These are phyloP conservation scores for Paratrypauchen microcephalus DNA, from an alignment of 2,797 vertebrate species.

Conservation along the genomic window DNA sequence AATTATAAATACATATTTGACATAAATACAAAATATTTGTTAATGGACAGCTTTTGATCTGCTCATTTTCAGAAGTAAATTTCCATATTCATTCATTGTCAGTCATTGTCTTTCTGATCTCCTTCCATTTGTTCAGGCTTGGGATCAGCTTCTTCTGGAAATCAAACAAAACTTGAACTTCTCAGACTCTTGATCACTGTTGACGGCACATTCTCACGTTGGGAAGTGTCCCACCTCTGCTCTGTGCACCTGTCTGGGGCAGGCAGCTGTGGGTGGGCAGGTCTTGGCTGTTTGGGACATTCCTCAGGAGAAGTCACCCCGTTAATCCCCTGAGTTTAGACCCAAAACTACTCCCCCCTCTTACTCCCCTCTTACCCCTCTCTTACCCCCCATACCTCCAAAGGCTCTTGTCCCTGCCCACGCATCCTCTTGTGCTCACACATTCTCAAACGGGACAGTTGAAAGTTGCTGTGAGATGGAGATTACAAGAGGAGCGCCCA, in stretches of 20 bases:
- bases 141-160: background rate
- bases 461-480: too few relatives aligned
- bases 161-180: background rate
- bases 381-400: conserved; percentile 35
- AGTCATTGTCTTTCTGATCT: background rate
- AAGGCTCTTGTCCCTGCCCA: conserved; percentile 35
- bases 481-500: conserved; percentile 9
- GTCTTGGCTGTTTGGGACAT: conserved; percentile 76
- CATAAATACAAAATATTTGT: too few relatives aligned
- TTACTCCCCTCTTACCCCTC: conserved; percentile 9
- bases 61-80: background rate
- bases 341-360: conserved; percentile 41
- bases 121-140: background rate
- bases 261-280: conserved; percentile 78
- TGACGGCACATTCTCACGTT: background rate
- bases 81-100: background rate
- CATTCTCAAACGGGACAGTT: conserved; percentile 58
- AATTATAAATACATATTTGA: too few relatives aligned
- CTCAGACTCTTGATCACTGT: background rate
- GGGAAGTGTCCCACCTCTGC: conserved; percentile 25
- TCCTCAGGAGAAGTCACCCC: conserved; percentile 80
- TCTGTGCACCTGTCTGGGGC: conserved; percentile 73
- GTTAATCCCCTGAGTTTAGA: conserved; percentile 77
- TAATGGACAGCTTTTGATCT: background rate
- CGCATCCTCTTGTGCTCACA: conserved; percentile 30